Evolutionary conservation across 2,113 vertebrate species (phyloP), one percentile per base, ranked within the genome.

Genomic region (Craseonycteris thonglongyai): DNA sequence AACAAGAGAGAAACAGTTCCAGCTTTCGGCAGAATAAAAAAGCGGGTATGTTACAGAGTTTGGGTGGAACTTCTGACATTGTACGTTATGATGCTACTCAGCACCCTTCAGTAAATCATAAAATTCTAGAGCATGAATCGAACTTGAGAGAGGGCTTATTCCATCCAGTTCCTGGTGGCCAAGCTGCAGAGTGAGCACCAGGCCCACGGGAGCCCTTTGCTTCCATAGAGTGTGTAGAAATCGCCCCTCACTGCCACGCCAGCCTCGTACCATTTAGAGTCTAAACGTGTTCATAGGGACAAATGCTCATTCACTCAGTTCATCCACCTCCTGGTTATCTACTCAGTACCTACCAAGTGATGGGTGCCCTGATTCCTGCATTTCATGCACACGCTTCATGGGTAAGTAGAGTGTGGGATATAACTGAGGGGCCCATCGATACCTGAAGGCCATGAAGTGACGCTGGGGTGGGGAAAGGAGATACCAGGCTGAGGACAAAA

Each of bases 1-100:
- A 98, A 96, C 96, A 94, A 95, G 56, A 75, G 54, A 90, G 71
- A 98, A 98, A 92, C 42, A 59, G 90, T 97, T 97, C 84, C 90
- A 97, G 69, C 88, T 90, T 97, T 96, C 65, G 74, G 38, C 82
- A 95, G 83, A 96, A 95, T 78, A 90, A 94, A 63, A 61, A 1
- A 9, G 0, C 47, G 0, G 59, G 82, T 80, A 68, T 79, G 96
- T 72, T 91, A 96, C 59, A 81, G 92, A 81, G 92, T 87, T 93
- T 66, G 54, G 35, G 84, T 45, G 61, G 63, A 90, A 82, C 78
- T 65, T 91, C 65, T 94, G 90, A 80, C 35, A 54, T 94, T 49
- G 86, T 91, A 38, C 59, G 28, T 63, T 79, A n/a, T 61, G 59
- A 68, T 28, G 71, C 61, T 88, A 79, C 49, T 85, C 88, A 80